These are phyloP conservation scores for Podargus strigoides DNA, from an alignment of 2,797 vertebrate genomes.

Conservation along the genomic window DNA sequence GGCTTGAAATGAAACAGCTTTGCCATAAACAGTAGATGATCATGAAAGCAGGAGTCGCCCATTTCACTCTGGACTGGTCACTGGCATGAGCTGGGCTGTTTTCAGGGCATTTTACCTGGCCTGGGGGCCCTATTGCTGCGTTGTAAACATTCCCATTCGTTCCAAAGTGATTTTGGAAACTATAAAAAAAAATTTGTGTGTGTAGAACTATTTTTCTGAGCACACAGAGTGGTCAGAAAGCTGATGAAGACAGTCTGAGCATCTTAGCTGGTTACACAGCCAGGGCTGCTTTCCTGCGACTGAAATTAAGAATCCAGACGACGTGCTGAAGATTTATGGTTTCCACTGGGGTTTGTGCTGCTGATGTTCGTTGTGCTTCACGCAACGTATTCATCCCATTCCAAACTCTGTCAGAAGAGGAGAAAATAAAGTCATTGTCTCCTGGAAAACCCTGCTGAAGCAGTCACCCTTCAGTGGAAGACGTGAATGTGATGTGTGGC, in stretches of 20 bases:
- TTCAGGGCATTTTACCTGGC: neutral
- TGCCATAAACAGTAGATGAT: neutral
- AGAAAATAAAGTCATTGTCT: conserved; percentile 21
- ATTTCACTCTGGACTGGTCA: neutral
- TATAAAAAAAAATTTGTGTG: neutral
- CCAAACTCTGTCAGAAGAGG: neutral
- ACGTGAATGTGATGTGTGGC: neutral
- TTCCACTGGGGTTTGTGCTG: neutral
- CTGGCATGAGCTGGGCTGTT: neutral
- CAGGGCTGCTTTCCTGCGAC: neutral
- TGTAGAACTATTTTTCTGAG: neutral
- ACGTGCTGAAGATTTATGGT: neutral
- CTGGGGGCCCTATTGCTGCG: neutral
- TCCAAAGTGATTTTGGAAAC: neutral
- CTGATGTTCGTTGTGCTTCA: neutral
- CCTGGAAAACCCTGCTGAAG: neutral
- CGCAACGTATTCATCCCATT: neutral
- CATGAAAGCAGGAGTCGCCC: neutral
- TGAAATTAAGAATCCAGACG: conserved; percentile 1
- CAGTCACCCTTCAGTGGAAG: neutral
- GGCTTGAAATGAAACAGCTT: neutral
- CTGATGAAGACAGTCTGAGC: neutral
- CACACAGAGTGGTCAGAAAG: neutral
- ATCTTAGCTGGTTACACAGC: neutral
- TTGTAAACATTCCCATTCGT: neutral